Evolutionary conservation across 2,113 vertebrate genomes (phyloP).

Genomic region (Charadrius vociferus): DNA sequence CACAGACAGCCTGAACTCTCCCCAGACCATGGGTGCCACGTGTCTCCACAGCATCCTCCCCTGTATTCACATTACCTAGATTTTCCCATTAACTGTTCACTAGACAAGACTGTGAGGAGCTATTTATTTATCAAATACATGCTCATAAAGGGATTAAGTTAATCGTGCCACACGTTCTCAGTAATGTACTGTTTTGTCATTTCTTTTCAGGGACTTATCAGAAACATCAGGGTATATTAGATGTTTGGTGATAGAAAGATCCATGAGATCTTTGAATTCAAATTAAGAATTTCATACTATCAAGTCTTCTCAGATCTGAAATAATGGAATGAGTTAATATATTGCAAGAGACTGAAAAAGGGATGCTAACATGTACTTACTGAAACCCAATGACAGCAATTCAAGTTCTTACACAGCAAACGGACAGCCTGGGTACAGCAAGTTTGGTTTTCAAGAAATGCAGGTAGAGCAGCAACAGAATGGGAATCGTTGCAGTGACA

Average conservation of each 20-base stretch:
- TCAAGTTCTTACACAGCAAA: background rate
- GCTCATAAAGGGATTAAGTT: background rate
- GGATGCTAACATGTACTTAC: background rate
- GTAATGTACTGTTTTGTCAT: background rate
- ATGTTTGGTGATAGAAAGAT: background rate
- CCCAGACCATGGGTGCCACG: background rate
- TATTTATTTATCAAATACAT: background rate
- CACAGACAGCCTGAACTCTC: accelerated
- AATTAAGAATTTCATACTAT: background rate
- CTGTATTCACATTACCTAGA: background rate
- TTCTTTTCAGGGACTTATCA: background rate
- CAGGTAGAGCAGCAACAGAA: background rate
- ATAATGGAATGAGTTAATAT: background rate
- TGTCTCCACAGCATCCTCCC: background rate
- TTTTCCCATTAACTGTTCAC: background rate
- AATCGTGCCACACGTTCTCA: background rate
- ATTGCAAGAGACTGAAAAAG: background rate
- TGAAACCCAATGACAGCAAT: background rate
- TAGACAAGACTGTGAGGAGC: background rate
- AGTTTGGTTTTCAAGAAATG: background rate
- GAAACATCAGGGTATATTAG: background rate
- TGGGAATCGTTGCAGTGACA: background rate
- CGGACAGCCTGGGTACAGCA: background rate
- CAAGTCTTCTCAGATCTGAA: background rate
- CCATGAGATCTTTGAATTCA: background rate